Percentiles rank a stretch among this genome's conserved stretches.
Evolutionary conservation across 2,888 invertebrate genomes (phyloP).

Genomic region (Apantesis nais): DNA sequence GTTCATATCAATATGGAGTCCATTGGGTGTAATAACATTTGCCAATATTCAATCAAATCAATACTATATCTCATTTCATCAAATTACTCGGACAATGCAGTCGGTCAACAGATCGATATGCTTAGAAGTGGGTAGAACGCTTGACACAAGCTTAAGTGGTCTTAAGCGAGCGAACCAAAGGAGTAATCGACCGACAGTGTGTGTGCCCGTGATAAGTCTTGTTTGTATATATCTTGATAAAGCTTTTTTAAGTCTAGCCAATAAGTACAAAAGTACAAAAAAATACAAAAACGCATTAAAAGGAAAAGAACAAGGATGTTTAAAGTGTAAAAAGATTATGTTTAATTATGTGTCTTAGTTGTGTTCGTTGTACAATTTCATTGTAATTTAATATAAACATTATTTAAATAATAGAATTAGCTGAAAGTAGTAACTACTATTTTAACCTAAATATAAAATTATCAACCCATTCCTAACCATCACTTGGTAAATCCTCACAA

Average conservation of each 20-base stretch:
- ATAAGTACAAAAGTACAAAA: no score
- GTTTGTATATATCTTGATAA: not conserved
- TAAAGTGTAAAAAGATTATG: not conserved
- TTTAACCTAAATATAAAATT: not conserved
- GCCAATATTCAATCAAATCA: conserved; percentile 15
- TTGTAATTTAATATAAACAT: no score
- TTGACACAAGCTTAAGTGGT: conserved; percentile 9
- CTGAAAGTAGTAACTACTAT: not conserved
- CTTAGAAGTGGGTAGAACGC: conserved; percentile 6
- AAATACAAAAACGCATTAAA: not conserved
- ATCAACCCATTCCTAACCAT: not conserved
- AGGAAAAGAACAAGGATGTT: not conserved
- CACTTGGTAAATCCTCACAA: not conserved
- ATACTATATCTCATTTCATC: conserved; percentile 18
- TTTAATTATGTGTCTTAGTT: not conserved
- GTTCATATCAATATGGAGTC: conserved; percentile 2
- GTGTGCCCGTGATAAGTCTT: not conserved
- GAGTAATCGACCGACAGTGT: not conserved
- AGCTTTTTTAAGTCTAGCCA: not conserved
- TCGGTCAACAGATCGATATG: conserved; percentile 21
- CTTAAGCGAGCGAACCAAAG: not conserved
- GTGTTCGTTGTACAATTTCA: not conserved
- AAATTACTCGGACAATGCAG: conserved; percentile 28
- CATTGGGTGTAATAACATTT: conserved; percentile 8
- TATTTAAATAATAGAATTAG: no score